These are phyloP conservation scores for Mirza zaza DNA, from an alignment of 2,113 vertebrate genomes.

Conservation along the genomic window DNA sequence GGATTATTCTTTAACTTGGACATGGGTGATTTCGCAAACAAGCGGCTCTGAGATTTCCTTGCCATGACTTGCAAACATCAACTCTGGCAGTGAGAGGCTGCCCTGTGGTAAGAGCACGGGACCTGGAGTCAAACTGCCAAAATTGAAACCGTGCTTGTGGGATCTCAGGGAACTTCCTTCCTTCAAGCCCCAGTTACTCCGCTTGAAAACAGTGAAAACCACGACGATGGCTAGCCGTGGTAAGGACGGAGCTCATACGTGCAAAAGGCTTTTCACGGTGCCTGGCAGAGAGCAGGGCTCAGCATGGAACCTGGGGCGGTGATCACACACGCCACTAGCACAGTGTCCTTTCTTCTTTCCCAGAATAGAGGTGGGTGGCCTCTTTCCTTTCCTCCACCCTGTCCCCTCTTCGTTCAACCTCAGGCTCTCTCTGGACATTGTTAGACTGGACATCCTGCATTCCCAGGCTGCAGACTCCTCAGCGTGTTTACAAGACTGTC, in stretches of 20 bases:
- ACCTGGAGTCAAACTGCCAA: background rate
- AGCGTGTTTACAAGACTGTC: background rate
- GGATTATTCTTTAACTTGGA: background rate
- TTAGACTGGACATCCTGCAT: background rate
- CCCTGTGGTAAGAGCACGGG: background rate
- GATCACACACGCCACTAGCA: fast-evolving
- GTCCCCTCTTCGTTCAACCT: background rate
- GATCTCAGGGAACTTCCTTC: too few species aligned
- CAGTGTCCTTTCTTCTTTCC: background rate
- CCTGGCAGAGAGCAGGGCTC: background rate
- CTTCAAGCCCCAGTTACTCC: too few species aligned
- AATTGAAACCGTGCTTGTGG: background rate
- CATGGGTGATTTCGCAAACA: background rate
- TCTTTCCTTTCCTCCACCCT: background rate
- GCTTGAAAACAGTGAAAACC: background rate
- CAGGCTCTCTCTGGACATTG: background rate
- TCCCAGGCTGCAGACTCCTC: background rate
- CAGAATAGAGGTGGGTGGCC: background rate
- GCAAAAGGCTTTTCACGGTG: background rate
- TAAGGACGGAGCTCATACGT: fast-evolving
- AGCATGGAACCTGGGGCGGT: fast-evolving
- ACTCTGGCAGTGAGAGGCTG: background rate
- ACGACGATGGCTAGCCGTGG: fast-evolving
- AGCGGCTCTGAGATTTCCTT: background rate
- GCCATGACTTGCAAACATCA: fast-evolving